These are phyloP conservation scores for Microchrysa polita DNA, from an alignment of 2,888 invertebrate species.

Conservation along the genomic window DNA sequence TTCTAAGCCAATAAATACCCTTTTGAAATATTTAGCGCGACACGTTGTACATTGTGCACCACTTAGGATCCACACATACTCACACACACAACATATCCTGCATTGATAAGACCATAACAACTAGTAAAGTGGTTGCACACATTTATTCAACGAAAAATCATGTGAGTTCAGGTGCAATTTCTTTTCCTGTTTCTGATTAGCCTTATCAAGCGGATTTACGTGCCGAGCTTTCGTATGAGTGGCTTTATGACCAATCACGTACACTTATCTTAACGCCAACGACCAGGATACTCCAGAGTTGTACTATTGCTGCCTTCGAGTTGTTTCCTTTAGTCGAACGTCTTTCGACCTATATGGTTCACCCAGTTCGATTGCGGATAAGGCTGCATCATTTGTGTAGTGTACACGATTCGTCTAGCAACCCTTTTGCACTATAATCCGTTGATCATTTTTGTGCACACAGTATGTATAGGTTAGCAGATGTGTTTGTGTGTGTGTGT, in stretches of 20 bases:
- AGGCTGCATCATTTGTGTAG: slow-evolving; percentile 30
- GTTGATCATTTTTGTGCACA: background rate
- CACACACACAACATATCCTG: too few relatives aligned
- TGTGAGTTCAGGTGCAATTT: slow-evolving; percentile 18
- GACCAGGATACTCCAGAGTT: too few relatives aligned
- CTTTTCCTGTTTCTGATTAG: slow-evolving; percentile 40
- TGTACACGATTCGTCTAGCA: background rate
- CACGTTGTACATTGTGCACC: too few relatives aligned
- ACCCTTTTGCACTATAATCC: slow-evolving; percentile 6
- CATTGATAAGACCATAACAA: too few relatives aligned
- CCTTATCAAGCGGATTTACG: slow-evolving; percentile 43
- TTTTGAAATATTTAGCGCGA: too few relatives aligned
- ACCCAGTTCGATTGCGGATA: slow-evolving; percentile 31
- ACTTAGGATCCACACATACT: too few relatives aligned
- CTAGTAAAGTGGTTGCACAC: too few relatives aligned
- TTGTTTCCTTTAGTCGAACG: background rate
- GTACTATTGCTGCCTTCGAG: too few relatives aligned
- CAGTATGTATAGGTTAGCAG: too few relatives aligned
- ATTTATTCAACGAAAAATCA: too few relatives aligned
- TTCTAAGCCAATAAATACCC: too few relatives aligned
- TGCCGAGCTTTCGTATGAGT: slow-evolving; percentile 17
- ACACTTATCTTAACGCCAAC: slow-evolving; percentile 8
- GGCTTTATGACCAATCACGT: slow-evolving; percentile 38
- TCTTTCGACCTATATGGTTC: slow-evolving; percentile 24
- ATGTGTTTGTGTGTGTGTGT: too few relatives aligned